phyloP scores from a whole-genome alignment of 2,797 vertebrate species.

The Cryptoprocta ferox region DNA sequence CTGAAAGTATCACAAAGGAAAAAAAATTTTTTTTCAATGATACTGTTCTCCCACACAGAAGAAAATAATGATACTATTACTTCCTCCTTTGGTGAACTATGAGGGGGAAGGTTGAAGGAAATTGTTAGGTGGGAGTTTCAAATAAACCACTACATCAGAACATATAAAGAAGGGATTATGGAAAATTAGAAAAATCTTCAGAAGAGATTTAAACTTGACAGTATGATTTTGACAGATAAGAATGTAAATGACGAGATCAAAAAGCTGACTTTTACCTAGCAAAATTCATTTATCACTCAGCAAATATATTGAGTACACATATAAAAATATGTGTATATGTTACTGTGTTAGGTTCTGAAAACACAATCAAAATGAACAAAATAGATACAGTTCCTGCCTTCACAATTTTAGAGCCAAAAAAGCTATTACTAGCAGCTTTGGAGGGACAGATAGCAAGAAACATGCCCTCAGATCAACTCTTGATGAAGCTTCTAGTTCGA shows the following conservation, averaged over 20 bases:
- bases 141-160: neutral
- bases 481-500: neutral
- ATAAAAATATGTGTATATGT: neutral
- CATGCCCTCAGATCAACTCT: constrained; percentile 72
- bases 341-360: neutral
- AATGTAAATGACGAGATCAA: neutral
- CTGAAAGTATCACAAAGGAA: neutral
- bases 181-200: neutral
- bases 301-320: neutral
- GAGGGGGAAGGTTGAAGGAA: neutral
- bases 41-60: neutral
- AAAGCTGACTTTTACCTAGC: neutral
- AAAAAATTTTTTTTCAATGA: neutral
- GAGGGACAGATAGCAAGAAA: constrained; percentile 24
- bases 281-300: neutral
- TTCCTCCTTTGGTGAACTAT: neutral
- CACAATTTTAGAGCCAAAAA: neutral
- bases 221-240: neutral
- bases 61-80: neutral
- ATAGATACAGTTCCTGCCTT: neutral
- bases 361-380: constrained; percentile 4
- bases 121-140: neutral
- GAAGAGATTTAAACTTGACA: neutral
- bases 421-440: constrained; percentile 36
- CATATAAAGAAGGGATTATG: neutral